phyloP scores from a whole-genome alignment of 2,113 vertebrate species.

The Tauraco erythrolophus region DNA sequence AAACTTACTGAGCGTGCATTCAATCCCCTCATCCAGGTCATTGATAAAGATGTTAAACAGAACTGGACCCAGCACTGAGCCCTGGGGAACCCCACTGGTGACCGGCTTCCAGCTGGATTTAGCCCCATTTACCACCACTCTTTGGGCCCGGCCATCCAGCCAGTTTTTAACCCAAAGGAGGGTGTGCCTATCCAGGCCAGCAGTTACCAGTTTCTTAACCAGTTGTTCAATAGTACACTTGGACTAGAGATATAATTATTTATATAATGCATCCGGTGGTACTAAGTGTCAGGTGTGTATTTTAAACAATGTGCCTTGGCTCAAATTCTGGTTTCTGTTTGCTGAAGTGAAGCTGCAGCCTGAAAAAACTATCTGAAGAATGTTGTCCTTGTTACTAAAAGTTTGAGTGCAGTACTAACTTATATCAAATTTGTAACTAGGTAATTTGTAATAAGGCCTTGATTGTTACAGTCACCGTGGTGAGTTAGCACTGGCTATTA shows the following conservation, averaged over 20 bases:
- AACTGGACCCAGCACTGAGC: too few relatives aligned
- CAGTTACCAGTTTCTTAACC: too few relatives aligned
- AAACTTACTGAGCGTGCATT: too few relatives aligned
- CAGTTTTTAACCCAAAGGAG: too few relatives aligned
- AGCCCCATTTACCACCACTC: too few relatives aligned
- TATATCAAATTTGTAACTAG: background rate
- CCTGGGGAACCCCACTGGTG: too few relatives aligned
- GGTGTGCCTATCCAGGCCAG: too few relatives aligned
- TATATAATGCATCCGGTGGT: background rate
- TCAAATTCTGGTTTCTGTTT: background rate
- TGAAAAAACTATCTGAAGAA: background rate
- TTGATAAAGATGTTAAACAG: too few relatives aligned
- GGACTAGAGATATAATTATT: background rate
- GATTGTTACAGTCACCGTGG: background rate
- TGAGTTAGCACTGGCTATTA: background rate
- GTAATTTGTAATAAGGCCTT: background rate
- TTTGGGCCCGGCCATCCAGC: too few relatives aligned
- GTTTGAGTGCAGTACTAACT: background rate
- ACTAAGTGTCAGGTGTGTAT: background rate
- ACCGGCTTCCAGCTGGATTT: too few relatives aligned
- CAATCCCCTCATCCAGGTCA: too few relatives aligned
- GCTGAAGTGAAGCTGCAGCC: background rate
- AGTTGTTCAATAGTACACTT: background rate
- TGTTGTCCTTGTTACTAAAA: background rate
- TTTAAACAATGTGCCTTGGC: background rate